phyloP scores from a whole-genome alignment of 1,140 invertebrate genomes.

The Bombus consobrinus region DNA sequence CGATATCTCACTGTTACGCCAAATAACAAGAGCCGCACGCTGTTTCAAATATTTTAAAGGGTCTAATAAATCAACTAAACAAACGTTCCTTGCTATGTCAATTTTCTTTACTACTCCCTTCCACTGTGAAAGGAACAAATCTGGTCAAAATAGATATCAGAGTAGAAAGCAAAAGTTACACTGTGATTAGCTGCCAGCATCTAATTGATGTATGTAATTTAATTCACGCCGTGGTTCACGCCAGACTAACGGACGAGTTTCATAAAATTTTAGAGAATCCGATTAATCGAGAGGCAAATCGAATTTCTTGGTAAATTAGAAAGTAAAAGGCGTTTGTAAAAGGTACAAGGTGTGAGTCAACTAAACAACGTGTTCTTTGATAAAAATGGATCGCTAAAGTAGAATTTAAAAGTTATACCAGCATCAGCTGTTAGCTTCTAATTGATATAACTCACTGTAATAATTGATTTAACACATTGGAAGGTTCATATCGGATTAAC shows the following conservation, averaged over 20 bases:
- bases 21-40: constrained; percentile 70
- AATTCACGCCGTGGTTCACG: background rate
- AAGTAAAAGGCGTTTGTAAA: background rate
- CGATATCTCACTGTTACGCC: constrained; percentile 70
- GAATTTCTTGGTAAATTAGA: background rate
- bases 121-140: too few species aligned
- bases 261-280: too few species aligned
- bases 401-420: background rate
- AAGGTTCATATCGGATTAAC: too few species aligned
- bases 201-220: background rate
- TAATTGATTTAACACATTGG: too few species aligned
- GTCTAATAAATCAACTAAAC: constrained; percentile 74
- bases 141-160: background rate
- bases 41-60: constrained; percentile 76
- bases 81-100: background rate
- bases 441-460: too few species aligned
- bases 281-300: too few species aligned
- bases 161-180: background rate
- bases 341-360: background rate
- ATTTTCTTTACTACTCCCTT: background rate
- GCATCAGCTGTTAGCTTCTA: background rate
- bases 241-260: too few species aligned
- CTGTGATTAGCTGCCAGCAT: background rate
- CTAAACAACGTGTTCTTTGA: background rate
- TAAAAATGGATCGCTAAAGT: too few species aligned